Evolutionary conservation across 1,140 invertebrate genomes (phyloP).

Genomic region (Gyrodactylus bullatarudis): DNA sequence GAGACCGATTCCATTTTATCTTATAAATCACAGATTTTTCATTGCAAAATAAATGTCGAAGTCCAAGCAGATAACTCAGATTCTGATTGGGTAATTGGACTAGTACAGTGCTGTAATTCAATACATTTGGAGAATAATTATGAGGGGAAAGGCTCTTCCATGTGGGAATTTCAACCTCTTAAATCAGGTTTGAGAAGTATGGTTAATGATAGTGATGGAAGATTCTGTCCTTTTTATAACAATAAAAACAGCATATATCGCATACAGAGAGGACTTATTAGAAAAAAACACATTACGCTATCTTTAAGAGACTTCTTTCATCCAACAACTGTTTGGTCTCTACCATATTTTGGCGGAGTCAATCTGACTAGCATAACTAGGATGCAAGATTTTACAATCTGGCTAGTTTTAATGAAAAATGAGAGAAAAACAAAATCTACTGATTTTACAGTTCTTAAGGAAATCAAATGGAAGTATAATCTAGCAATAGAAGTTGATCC

Average conservation of each 20-base stretch:
- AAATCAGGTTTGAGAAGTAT: conserved; percentile 1
- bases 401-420: conserved; percentile 1
- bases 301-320: conserved; percentile 6
- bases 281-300: neutral
- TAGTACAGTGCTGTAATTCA: conserved; percentile 2
- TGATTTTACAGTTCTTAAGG: conserved; percentile 2
- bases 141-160: neutral
- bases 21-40: conserved; percentile 5
- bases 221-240: conserved; percentile 3
- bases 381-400: conserved; percentile 4
- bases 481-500: conserved; percentile 6
- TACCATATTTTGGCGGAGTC: conserved; percentile 5
- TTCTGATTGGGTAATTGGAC: conserved; percentile 5
- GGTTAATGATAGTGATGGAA: conserved; percentile 6
- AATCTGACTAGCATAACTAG: conserved; percentile 1
- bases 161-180: conserved; percentile 7
- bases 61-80: neutral
- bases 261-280: neutral
- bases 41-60: conserved; percentile 4
- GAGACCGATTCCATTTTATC: conserved; percentile 3
- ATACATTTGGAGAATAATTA: conserved; percentile 6
- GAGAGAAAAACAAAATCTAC: neutral
- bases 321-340: neutral
- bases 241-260: neutral
- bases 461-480: conserved; percentile 5